Evolutionary conservation across 1,140 invertebrate genomes (phyloP).

Genomic region (Philotrypesis tridentata): DNA sequence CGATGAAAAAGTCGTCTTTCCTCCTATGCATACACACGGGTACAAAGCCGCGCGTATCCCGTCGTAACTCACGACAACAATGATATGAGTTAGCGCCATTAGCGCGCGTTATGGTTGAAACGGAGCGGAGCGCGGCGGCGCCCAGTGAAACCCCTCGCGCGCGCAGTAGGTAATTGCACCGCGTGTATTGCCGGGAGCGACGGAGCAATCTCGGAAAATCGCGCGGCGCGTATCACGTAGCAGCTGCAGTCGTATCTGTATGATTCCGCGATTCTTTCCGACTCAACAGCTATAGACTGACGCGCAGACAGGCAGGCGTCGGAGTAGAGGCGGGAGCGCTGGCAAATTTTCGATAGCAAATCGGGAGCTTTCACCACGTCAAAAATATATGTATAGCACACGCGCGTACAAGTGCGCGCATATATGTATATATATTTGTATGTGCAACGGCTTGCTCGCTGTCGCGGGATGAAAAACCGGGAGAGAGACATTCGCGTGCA

Average conservation of each 20-base stretch:
- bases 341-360: constrained; percentile 40
- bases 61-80: constrained; percentile 16
- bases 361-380: constrained; percentile 46
- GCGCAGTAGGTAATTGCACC: neutral
- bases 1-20: neutral
- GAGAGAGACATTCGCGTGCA: constrained; percentile 5
- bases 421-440: too few relatives aligned
- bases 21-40: neutral
- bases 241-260: too few relatives aligned
- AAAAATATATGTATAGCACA: constrained; percentile 35
- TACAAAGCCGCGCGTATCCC: neutral
- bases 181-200: constrained; percentile 14
- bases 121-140: too few relatives aligned
- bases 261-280: too few relatives aligned
- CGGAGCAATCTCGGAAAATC: constrained; percentile 26
- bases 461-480: neutral
- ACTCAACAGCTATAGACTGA: too few relatives aligned
- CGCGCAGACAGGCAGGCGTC: too few relatives aligned
- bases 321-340: too few relatives aligned
- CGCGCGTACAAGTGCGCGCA: too few relatives aligned
- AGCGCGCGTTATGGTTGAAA: neutral
- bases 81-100: constrained; percentile 15
- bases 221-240: neutral
- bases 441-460: neutral
- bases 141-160: neutral